phyloP scores from a whole-genome alignment of 2,113 vertebrate genomes.

The Nothobranchius kuhntae region DNA sequence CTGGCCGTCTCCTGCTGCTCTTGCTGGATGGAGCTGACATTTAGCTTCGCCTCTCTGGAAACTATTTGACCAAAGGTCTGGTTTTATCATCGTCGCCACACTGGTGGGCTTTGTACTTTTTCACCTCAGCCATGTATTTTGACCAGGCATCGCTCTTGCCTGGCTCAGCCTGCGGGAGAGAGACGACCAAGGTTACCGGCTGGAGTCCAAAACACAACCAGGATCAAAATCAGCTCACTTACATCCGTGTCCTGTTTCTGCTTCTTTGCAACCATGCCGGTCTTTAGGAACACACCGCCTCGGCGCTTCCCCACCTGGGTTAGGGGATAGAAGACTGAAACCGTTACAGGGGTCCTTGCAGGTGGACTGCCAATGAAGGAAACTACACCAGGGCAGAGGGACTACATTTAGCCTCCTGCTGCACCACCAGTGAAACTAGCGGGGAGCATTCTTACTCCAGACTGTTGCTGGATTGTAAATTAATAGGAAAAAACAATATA shows the following conservation, averaged over 20 bases:
- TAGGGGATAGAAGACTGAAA: conserved; percentile 97
- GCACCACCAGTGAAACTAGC: conserved; percentile 56
- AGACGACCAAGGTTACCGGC: background rate
- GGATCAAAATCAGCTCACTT: conserved; percentile 13
- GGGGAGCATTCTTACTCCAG: conserved; percentile 40
- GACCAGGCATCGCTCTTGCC: conserved; percentile 95
- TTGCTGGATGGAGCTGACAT: conserved; percentile 13
- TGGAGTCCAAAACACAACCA: too few relatives aligned
- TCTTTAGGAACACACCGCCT: conserved; percentile 96
- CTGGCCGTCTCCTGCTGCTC: conserved; percentile 16
- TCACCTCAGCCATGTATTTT: conserved; percentile 97
- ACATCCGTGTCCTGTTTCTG: conserved; percentile 90
- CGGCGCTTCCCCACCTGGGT: conserved; percentile 97
- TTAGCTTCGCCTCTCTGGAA: background rate
- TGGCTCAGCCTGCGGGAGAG: conserved; percentile 77
- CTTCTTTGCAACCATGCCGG: conserved; percentile 96
- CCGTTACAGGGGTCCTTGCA: conserved; percentile 88
- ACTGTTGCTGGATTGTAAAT: conserved; percentile 31
- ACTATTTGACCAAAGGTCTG: conserved; percentile 92
- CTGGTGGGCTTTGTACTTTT: conserved; percentile 97
- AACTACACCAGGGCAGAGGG: conserved; percentile 83
- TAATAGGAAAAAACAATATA: background rate
- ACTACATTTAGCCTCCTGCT: conserved; percentile 68
- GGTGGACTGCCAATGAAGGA: conserved; percentile 83
- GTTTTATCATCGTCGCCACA: conserved; percentile 96